A percentile compares a stretch with the other conserved stretches of the same genome.
These are phyloP conservation scores for Panagrolaimus sp. DNA, from an alignment of 1,140 invertebrate species.

Conservation along the genomic window DNA sequence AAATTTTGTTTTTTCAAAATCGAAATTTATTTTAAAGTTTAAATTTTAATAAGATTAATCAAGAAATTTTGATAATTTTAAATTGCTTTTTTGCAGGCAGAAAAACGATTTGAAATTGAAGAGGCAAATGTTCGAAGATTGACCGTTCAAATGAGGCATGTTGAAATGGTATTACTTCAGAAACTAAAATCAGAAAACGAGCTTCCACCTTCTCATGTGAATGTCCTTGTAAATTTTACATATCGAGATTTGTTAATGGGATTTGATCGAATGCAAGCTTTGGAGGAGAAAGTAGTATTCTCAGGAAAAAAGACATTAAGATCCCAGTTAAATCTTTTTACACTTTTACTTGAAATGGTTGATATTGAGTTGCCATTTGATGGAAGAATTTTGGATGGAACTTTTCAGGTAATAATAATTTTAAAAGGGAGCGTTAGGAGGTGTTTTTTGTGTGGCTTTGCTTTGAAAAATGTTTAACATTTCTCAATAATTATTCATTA, in stretches of 20 bases:
- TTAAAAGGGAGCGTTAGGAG: too few species aligned
- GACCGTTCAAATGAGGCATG: constrained; percentile 32
- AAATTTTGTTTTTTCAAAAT: too few species aligned
- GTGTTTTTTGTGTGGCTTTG: too few species aligned
- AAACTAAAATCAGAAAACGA: constrained; percentile 40
- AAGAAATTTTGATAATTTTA: too few species aligned
- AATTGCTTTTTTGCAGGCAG: too few species aligned
- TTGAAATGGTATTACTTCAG: constrained; percentile 35
- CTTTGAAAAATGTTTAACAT: too few species aligned
- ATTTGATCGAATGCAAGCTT: constrained; percentile 26
- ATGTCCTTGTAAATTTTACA: constrained; percentile 42
- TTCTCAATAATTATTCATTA: too few species aligned
- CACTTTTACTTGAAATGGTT: constrained; percentile 26
- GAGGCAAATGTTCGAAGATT: constrained; percentile 4
- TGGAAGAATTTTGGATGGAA: constrained; percentile 43
- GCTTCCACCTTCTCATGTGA: constrained; percentile 19
- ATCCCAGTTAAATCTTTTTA: constrained; percentile 36
- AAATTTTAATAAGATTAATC: too few species aligned
- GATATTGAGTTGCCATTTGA: constrained; percentile 40
- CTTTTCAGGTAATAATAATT: constrained; percentile 31
- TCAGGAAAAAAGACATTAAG: constrained; percentile 16
- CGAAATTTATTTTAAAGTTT: neutral
- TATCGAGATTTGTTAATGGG: constrained; percentile 35
- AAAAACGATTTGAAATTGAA: neutral
- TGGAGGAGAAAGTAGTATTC: constrained; percentile 19